These are phyloP conservation scores for Gyps fulvus DNA, from an alignment of 2,113 vertebrate species.

Conservation along the genomic window DNA sequence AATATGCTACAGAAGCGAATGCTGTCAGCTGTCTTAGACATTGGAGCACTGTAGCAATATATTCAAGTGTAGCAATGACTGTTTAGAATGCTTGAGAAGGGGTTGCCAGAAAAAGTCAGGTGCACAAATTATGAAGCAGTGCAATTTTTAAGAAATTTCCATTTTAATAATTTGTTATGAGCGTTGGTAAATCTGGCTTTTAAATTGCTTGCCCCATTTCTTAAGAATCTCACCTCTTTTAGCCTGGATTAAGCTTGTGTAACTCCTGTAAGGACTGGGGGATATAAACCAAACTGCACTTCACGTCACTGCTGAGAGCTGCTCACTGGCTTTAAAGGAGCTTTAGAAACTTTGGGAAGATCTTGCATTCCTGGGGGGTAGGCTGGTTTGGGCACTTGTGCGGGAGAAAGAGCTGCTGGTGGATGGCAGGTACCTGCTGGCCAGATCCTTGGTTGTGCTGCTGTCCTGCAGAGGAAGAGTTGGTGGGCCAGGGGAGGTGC, in stretches of 20 bases:
- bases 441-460: neutral
- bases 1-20: neutral
- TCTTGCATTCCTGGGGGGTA: neutral
- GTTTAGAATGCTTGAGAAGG: neutral
- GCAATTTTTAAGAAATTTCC: neutral
- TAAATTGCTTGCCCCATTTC: neutral
- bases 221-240: neutral
- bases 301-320: neutral
- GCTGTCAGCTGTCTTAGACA: neutral
- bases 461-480: neutral
- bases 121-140: neutral
- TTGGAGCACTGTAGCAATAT: fast-evolving
- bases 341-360: neutral
- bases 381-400: neutral
- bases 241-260: neutral
- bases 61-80: neutral
- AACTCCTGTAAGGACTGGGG: neutral
- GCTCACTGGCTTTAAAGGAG: neutral
- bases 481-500: neutral
- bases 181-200: neutral
- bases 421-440: neutral
- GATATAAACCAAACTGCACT: neutral
- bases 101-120: neutral
- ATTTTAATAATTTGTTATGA: neutral
- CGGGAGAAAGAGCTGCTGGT: neutral